A percentile compares a stretch with the other conserved stretches of the same genome.
phyloP scores from a whole-genome alignment of 2,113 vertebrate genomes.

The Gymnarchus niloticus region DNA sequence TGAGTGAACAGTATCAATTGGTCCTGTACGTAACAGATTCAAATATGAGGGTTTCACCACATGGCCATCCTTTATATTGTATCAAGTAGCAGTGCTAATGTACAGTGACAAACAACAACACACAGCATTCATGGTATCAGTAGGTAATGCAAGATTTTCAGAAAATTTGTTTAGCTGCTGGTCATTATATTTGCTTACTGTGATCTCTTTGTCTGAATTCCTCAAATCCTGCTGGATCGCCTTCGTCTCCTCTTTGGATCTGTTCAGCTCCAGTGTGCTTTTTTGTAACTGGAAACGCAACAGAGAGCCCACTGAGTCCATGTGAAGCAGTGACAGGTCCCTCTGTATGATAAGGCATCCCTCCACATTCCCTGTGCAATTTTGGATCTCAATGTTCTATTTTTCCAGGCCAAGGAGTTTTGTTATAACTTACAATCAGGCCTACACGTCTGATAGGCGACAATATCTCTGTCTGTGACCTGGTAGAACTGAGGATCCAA shows the following conservation, averaged over 20 bases:
- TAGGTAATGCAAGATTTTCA: neutral
- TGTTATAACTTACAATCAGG: too few relatives aligned
- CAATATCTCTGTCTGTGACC: neutral
- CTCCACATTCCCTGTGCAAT: neutral
- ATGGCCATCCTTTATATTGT: too few relatives aligned
- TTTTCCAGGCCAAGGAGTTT: neutral
- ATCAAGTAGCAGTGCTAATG: too few relatives aligned
- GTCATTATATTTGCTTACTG: constrained; percentile 52
- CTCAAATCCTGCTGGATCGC: constrained; percentile 79
- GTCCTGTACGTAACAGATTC: too few relatives aligned
- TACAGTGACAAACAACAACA: too few relatives aligned
- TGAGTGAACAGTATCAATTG: too few relatives aligned
- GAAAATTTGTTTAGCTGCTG: neutral
- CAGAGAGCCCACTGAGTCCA: constrained; percentile 4
- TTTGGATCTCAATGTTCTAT: neutral
- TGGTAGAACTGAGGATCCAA: neutral
- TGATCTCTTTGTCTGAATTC: constrained; percentile 83
- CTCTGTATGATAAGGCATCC: neutral
- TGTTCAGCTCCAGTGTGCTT: constrained; percentile 60
- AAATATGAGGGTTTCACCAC: too few relatives aligned
- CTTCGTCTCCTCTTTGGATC: constrained; percentile 70
- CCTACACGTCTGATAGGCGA: neutral
- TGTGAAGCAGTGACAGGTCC: neutral
- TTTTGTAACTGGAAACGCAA: constrained; percentile 71
- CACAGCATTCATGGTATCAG: too few relatives aligned